Base-by-base conservation (phyloP, 2,888 invertebrate species). In the Stictocephala bisonia region DNA sequence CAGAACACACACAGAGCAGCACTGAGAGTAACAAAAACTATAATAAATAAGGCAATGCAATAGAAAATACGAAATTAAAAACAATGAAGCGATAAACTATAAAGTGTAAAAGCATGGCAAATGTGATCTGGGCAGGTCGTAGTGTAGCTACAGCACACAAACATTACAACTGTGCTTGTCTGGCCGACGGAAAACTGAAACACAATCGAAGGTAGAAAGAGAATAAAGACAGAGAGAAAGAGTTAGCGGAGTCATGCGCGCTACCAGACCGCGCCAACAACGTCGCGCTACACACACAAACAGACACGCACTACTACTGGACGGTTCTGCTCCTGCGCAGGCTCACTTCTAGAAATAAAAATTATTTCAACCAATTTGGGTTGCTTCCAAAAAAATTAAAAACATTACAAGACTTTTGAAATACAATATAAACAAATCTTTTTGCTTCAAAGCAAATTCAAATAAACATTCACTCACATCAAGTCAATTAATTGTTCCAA, bases 291-390 rank as follows among this genome's bases (percentile, higher is more conserved):
- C 50, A 20, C 11, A 18, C 50, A 18, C n/a, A 29, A 29, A 27
- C 56, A 18, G 18, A n/a, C n/a, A n/a, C n/a, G n/a, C n/a, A n/a
- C n/a, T n/a, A n/a, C n/a, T n/a, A n/a, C n/a, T n/a, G n/a, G 35
- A 35, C 7, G 35, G 7, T 11, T 35, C 11, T n/a, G n/a, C 26
- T 15, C 26, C 24, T 58, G 58, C 58, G 50, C 50, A 48, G 18
- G n/a, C n/a, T 44, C 40, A 40, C 26, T 69, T 73, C 68, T 56
- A 73, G 60, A 73, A 73, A 73, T 68, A 73, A 73, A 72, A 68
- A 72, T 56, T 72, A 72, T 72, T 18, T 35, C 24, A 66, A 40
- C n/a, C n/a, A n/a, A n/a, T n/a, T n/a, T n/a, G n/a, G n/a, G n/a
- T n/a, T n/a, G n/a, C n/a, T n/a, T n/a, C n/a, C n/a, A n/a, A n/a